These are phyloP conservation scores for Cariama cristata DNA, from an alignment of 2,113 vertebrate genomes.

Conservation along the genomic window DNA sequence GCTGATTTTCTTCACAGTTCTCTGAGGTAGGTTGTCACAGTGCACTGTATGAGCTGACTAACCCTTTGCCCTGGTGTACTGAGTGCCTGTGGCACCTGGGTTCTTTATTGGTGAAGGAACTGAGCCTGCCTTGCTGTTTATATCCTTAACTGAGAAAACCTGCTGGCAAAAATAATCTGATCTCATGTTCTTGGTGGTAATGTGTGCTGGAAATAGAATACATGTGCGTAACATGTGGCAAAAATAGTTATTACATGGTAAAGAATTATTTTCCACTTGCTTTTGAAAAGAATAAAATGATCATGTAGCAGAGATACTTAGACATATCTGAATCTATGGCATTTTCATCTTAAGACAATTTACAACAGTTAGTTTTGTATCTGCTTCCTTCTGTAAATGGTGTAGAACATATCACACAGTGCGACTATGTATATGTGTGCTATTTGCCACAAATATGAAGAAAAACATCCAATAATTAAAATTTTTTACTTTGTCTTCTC, in stretches of 20 bases:
- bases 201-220: constrained; percentile 41
- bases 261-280: constrained; percentile 18
- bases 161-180: constrained; percentile 37
- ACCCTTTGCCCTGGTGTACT: not conserved
- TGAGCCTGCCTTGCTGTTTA: constrained; percentile 13
- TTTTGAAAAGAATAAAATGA: not conserved
- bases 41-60: not conserved
- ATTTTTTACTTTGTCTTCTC: not conserved
- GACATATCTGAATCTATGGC: not conserved
- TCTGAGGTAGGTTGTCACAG: not conserved
- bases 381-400: not conserved
- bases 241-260: constrained; percentile 37
- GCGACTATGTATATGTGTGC: not conserved
- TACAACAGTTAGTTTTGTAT: not conserved
- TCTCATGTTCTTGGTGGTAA: constrained; percentile 6
- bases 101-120: not conserved
- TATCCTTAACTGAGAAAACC: constrained; percentile 26
- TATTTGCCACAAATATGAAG: not conserved
- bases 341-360: not conserved
- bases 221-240: not conserved
- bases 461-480: not conserved
- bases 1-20: not conserved
- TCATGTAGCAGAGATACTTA: not conserved
- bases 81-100: not conserved
- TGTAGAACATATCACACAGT: not conserved